Evolutionary conservation across 1,140 invertebrate species (phyloP), one percentile per base, ranked within the genome.

Genomic region (Drosophila eugracilis): DNA sequence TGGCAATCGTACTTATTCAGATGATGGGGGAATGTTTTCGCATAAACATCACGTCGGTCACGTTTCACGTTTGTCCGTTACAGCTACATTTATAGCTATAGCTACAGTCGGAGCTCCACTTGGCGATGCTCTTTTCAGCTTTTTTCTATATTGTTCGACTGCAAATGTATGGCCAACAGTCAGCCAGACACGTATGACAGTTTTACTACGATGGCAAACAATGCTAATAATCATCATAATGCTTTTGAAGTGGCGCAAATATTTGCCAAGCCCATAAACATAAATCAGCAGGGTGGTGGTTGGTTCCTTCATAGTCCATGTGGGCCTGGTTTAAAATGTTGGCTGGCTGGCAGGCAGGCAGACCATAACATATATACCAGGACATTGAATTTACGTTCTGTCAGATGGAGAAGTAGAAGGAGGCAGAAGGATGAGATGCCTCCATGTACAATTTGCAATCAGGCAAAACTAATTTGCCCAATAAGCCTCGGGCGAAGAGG

Each of bases 31-130:
- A 60, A 75, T 62, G 48, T 80, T 67, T 75, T 69, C 63, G 74
- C 76, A 79, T 86, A 85, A 85, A 85, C 81, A 85, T 86, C 81
- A 85, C 81, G 81, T 85, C 77, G 55, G 81, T 81, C 81, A 85
- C 81, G 81, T 81, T 55, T 74, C 67, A 58, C 81, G 72, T 72
- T 84, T 67, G 75, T 80, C 74, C 70, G 78, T 75, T 83, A 66
- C 73, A 74, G 52, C 39, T 58, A 53, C 72, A 80, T 55, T 44
- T 60, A 53, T 41, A 71, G 37, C 54, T 59, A 32, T 47, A 59
- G 37, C 54, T 54, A 32, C 26, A 63, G 55, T 76, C 39, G 30
- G 41, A 32, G 63, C 62, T 28, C 59, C 62, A 65, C 42, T 65
- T 65, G 62, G 44, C 36, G 57, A 42, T 52, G 57, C 49, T 59